Evolutionary conservation across 2,797 vertebrate species (phyloP).

Genomic region (Poecilia picta): DNA sequence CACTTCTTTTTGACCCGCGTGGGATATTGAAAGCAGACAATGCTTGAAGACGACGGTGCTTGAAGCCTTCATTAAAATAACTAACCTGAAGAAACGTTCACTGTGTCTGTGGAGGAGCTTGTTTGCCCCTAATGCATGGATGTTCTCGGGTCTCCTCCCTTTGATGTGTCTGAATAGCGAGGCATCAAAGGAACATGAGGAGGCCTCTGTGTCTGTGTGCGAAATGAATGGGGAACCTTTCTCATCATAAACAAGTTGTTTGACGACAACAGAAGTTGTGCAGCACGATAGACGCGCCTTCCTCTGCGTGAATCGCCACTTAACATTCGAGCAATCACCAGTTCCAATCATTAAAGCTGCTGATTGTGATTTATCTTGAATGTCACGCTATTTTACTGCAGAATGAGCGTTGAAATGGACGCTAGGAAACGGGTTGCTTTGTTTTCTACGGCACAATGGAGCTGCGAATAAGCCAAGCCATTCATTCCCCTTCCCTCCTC

Average conservation of each 20-base stretch:
- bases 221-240: slow-evolving; percentile 58
- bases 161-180: slow-evolving; percentile 71
- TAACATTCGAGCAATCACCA: slow-evolving; percentile 63
- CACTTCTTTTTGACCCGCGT: slow-evolving; percentile 27
- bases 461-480: slow-evolving; percentile 22
- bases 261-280: slow-evolving; percentile 43
- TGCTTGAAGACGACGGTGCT: slow-evolving; percentile 54
- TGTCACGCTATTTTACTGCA: slow-evolving; percentile 43
- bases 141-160: slow-evolving; percentile 56
- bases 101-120: slow-evolving; percentile 48
- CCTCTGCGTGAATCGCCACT: slow-evolving; percentile 40
- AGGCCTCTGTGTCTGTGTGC: slow-evolving; percentile 23
- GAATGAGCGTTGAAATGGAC: slow-evolving; percentile 14
- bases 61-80: slow-evolving; percentile 68
- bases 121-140: slow-evolving; percentile 64
- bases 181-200: slow-evolving; percentile 67
- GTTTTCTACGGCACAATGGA: slow-evolving; percentile 28
- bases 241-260: slow-evolving; percentile 58
- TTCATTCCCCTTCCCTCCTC: slow-evolving; percentile 25
- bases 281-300: slow-evolving; percentile 42
- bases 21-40: slow-evolving; percentile 46
- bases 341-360: slow-evolving; percentile 41
- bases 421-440: slow-evolving; percentile 38
- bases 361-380: slow-evolving; percentile 45
- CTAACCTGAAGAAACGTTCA: slow-evolving; percentile 47